Base-by-base conservation (phyloP, 2,113 vertebrate species). In the Entelurus aequoreus region DNA sequence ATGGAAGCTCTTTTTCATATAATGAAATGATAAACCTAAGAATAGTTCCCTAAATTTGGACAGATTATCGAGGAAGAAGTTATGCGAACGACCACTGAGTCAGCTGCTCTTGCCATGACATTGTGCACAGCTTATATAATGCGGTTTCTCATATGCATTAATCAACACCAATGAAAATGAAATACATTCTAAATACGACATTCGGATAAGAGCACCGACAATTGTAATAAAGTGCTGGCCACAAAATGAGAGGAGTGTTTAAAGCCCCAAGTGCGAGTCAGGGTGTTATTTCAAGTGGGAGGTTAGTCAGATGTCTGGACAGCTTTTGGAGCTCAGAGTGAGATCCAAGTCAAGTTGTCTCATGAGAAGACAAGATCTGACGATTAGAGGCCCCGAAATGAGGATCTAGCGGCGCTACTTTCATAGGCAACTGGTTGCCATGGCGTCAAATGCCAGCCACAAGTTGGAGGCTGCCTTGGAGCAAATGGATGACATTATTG, bases 401-500 rank as follows among this genome's bases (percentile, higher is more conserved):
- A 65, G 62, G 60, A 63, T 61, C 60, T 49, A 6, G 6, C 42
- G 1, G 52, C 44, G 37, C 63, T 61, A 19, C 59, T 68, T 68
- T 62, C 51, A 37, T 59, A 58, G 19, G 58, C 69, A 8, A 9
- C 19, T 54, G 21, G 62, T 77, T 77, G 58, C 35, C 81, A 95
- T 98, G 94, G 87, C 90, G 54, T 94, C 93, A 50, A 89, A 94
- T 19, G 93, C 92, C 42, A 93, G 93, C 75, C 92, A 94, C 6
- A 89, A 90, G 79, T 86, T 96, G 70, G 92, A 94, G 84, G 91
- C 93, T 54, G 93, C 94, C 69, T 83, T 94, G 80, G 92, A 95
- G 80, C 94, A 95, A 87, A 96, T 97, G 94, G 93, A 97, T 56
- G 91, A 93, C 71, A 94, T 96, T 78, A 93, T 96, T 72, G 92